These are phyloP conservation scores for Megalops atlanticus DNA, from an alignment of 2,113 vertebrate genomes.

Conservation along the genomic window DNA sequence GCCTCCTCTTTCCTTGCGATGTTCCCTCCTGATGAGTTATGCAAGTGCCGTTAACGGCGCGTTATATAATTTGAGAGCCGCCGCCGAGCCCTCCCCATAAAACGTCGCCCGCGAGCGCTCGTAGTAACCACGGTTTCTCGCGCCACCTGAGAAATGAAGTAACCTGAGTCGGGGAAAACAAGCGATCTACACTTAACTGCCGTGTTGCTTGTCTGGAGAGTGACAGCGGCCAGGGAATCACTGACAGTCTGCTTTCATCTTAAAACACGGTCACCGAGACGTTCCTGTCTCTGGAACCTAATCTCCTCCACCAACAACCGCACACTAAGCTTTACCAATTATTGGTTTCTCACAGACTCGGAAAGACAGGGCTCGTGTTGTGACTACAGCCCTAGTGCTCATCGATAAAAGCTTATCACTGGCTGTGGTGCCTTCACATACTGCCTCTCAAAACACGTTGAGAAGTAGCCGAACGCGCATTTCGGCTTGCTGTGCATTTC, in stretches of 20 bases:
- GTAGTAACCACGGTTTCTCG: slow-evolving; percentile 40
- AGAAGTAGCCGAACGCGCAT: not conserved
- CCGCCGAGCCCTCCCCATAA: slow-evolving; percentile 51
- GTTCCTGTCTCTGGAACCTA: not conserved
- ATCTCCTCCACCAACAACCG: not conserved
- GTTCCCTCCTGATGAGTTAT: slow-evolving; percentile 47
- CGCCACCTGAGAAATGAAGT: slow-evolving; percentile 58
- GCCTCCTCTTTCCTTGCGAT: not conserved
- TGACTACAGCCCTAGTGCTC: not conserved
- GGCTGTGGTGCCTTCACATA: not conserved
- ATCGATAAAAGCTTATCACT: slow-evolving; percentile 13
- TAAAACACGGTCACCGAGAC: not conserved
- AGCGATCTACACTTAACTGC: slow-evolving; percentile 29
- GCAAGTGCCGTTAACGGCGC: slow-evolving; percentile 36
- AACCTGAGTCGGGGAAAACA: slow-evolving; percentile 51
- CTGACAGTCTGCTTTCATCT: not conserved
- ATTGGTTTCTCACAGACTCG: not conserved
- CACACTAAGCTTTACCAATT: not conserved
- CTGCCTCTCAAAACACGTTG: not conserved
- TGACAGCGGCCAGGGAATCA: not conserved
- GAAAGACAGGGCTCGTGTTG: not conserved
- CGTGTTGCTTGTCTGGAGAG: not conserved
- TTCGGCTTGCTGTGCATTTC: not conserved
- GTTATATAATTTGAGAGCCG: slow-evolving; percentile 42
- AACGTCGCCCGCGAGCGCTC: slow-evolving; percentile 18